Base-by-base conservation (phyloP, 2,113 vertebrate species). In the Tylochromis polylepis region DNA sequence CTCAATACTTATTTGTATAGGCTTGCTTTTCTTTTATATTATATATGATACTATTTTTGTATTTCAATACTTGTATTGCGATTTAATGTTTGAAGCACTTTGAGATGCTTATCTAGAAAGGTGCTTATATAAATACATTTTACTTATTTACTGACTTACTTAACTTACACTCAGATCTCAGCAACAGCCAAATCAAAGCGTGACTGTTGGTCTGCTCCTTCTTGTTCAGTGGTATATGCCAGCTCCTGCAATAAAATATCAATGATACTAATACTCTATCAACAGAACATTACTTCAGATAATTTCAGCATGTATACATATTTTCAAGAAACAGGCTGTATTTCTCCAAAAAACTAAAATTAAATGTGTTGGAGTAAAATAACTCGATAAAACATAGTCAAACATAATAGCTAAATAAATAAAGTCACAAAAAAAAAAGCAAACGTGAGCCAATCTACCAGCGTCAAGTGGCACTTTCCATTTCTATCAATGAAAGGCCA, bases 261-360 rank as follows among this genome's bases (percentile, higher is more conserved):
- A 43, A 9, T 70, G 62, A 43, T 41, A 10, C 62, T 22, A 24
- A 41, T 70, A 43, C 0, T 41, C n/a, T 22, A n/a, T 43, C 1
- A n/a, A 41, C 62, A 62, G 31, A 62, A 62, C n/a, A n/a, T n/a
- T n/a, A n/a, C n/a, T n/a, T n/a, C n/a, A n/a, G n/a, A n/a, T n/a
- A 62, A 62, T 62, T 2, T 41, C 36, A 9, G 5, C 8, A 41
- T 41, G 34, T 22, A 7, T 41, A 67, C 1, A 70, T 15, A 5
- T 24, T 70, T 70, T 43, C 5, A 16, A 0, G 0, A 70, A 41
- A 1, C 7, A 1, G 36, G 4, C 1, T 15, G 8, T 22, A 16
- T 70, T 43, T 15, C 20, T 41, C 36, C 20, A 38, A 24, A 70
- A 43, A 43, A 24, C 3, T 3, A 1, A 2, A 41, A 67, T 67